Evolutionary conservation across 1,140 invertebrate species (phyloP).

Genomic region (Matsumurasca onukii): DNA sequence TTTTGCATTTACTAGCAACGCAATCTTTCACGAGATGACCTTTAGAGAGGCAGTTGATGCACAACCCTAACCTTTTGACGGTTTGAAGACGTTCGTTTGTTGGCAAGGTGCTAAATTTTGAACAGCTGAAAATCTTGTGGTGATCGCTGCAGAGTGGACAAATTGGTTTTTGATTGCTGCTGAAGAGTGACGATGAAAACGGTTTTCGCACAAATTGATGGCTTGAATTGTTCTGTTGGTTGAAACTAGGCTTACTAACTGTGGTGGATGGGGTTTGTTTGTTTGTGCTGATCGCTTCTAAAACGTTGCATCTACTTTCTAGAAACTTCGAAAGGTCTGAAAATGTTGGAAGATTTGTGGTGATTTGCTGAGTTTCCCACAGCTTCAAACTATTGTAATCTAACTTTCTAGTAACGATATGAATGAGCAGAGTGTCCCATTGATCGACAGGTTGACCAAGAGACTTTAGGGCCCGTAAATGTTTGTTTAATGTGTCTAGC

Average conservation of each 20-base stretch:
- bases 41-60: too few species aligned
- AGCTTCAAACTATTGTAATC: too few species aligned
- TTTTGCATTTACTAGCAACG: not conserved
- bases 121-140: not conserved
- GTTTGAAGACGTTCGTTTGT: not conserved
- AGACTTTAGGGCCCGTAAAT: not conserved
- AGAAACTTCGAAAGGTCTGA: too few species aligned
- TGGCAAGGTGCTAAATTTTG: not conserved
- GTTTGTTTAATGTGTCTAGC: too few species aligned
- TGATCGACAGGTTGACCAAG: not conserved
- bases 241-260: not conserved
- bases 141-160: not conserved
- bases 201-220: not conserved
- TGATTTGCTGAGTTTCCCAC: too few species aligned
- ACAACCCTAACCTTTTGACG: too few species aligned
- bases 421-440: not conserved
- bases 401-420: too few species aligned
- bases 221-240: not conserved
- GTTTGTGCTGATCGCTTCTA: too few species aligned
- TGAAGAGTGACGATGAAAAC: not conserved
- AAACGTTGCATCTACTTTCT: not conserved
- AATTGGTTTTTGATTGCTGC: not conserved
- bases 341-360: too few species aligned
- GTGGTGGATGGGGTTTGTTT: too few species aligned
- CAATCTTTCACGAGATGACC: too few species aligned